Evolutionary conservation across 2,888 invertebrate genomes (phyloP), one percentile per base, ranked within the genome.

Genomic region (Pseudolycoriella hygida): DNA sequence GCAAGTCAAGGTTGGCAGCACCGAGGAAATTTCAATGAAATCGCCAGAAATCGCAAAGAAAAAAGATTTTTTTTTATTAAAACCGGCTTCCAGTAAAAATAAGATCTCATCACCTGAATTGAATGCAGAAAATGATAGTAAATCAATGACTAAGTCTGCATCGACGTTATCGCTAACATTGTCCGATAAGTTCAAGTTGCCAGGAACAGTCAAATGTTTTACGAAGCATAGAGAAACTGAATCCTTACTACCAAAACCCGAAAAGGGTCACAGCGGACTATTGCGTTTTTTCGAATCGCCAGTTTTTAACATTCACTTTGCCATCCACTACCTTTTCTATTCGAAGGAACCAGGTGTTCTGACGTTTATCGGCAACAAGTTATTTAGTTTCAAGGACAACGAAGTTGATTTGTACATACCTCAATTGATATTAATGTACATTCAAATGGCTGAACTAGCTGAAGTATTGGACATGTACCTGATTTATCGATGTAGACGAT

Each of bases 321-420:
- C 97, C 51, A 88, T 98, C 60, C 89, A 90, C 61, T 98, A 98
- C 70, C 72, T 98, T 47, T 96, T 93, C 67, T 93, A 93, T 64
- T 93, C 96, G 37, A 96, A 97, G 68, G 97, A 98, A 64, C 88
- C 92, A 34, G 97, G 96, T 49, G 96, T 97, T 52, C 87, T 96
- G 60, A 86, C 88, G 56, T 98, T 97, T 69, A 81, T 98, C 62
- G 97, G 92, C 51, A 97, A 97, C 70, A 87, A 92, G 67, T 79
- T 98, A 69, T 97, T 97, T 68, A 89, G 85, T 66, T 97, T 97
- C 66, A 79, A 82, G 25, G 77, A 87, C 62, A 74, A 73, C 52
- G 92, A 94, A 54, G 92, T 97, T 51, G 96, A 98, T 70, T 90
- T 96, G 65, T 98, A 96, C 69, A 76, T 98, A 62, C 97, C 97